A percentile compares a stretch with the other conserved stretches of the same genome.
Evolutionary conservation across 64 coral and sea anemone genomes (phyloP).

Genomic region (Astreopora myriophthalma): DNA sequence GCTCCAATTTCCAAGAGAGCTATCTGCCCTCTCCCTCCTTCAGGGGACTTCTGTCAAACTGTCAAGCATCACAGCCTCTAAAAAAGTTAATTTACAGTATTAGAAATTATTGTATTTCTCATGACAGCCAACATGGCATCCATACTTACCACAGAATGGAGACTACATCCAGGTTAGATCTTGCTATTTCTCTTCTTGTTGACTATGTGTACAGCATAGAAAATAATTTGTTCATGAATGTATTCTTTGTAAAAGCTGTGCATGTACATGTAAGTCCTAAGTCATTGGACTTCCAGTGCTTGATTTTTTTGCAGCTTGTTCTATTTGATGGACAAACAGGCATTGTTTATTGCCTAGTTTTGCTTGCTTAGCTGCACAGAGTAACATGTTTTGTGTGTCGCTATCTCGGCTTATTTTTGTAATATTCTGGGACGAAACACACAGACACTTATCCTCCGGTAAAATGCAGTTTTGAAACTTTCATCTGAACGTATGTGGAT

Average conservation of each 20-base stretch:
- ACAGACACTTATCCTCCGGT: background rate
- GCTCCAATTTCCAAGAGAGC: too few species aligned
- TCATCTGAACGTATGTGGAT: too few species aligned
- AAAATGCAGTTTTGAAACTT: too few species aligned
- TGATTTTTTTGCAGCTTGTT: background rate
- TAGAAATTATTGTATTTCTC: background rate
- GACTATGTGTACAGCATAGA: background rate
- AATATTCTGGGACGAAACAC: constrained; percentile 12
- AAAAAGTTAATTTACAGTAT: too few species aligned
- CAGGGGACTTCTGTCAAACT: too few species aligned
- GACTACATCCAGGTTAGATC: constrained; percentile 80
- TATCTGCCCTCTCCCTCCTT: too few species aligned
- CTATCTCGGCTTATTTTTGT: constrained; percentile 21
- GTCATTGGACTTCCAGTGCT: too few species aligned
- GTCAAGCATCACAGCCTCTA: too few species aligned
- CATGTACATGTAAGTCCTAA: background rate
- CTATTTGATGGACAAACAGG: background rate
- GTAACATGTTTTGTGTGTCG: background rate
- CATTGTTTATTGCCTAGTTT: background rate
- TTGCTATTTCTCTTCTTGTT: background rate
- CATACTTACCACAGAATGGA: constrained; percentile 89
- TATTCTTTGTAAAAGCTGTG: background rate
- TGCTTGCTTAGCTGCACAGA: constrained; percentile 3
- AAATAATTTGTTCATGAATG: too few species aligned
- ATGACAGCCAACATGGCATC: constrained; percentile 94